Conservation (phyloP, 2,888 invertebrate genomes). For the Tipula helvola region DNA sequence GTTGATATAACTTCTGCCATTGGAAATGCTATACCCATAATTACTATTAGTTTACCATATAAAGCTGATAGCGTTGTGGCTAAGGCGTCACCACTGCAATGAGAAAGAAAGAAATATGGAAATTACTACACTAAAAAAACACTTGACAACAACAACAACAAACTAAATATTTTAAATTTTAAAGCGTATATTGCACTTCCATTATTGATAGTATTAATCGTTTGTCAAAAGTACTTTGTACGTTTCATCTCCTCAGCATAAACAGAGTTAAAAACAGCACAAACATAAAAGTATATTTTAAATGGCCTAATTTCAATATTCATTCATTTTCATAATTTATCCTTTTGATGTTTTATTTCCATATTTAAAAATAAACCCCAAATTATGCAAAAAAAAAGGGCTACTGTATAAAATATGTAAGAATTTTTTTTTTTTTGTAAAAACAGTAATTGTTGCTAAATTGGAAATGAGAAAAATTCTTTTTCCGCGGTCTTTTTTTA, state of each 20-base stretch:
- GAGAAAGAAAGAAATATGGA: slow-evolving; percentile 20
- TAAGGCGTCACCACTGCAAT: slow-evolving; percentile 62
- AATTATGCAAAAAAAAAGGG: not conserved
- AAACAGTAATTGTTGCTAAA: not conserved
- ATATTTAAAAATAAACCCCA: not conserved
- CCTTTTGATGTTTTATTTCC: not conserved
- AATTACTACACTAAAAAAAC: not conserved
- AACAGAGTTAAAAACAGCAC: not conserved
- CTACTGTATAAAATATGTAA: not conserved
- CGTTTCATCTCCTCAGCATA: not conserved
- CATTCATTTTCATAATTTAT: not conserved
- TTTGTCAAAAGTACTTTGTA: no score
- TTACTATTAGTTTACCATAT: slow-evolving; percentile 85
- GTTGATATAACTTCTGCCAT: slow-evolving; percentile 93
- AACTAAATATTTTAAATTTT: no score
- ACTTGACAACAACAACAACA: not conserved
- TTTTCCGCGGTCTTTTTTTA: not conserved
- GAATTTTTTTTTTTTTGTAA: not conserved
- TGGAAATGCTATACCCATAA: slow-evolving; percentile 90
- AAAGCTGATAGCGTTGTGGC: slow-evolving; percentile 83
- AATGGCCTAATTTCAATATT: not conserved
- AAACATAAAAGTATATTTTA: not conserved
- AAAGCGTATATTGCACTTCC: no score
- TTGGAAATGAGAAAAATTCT: not conserved
- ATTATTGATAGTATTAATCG: no score